Conservation (phyloP, 2,797 vertebrate species). For the Leucoraja ocellata region DNA sequence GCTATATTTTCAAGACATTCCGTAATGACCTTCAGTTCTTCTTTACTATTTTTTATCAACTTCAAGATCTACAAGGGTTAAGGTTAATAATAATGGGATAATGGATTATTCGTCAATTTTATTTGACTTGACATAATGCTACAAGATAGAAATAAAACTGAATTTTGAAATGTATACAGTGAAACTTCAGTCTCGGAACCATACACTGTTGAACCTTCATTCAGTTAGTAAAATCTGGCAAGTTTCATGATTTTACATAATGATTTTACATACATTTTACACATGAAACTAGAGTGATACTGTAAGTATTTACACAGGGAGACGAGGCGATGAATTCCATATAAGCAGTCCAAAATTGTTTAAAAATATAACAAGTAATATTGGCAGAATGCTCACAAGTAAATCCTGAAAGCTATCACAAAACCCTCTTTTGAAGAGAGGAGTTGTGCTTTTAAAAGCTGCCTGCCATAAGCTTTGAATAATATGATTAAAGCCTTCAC, state of each 20-base stretch:
- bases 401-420: conserved; percentile 43
- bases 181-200: not conserved
- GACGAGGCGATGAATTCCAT: not conserved
- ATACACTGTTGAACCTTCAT: not conserved
- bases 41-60: not conserved
- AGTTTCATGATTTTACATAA: not conserved
- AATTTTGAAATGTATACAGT: not conserved
- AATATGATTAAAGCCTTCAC: conserved; percentile 37
- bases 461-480: not conserved
- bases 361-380: not conserved
- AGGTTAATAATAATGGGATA: not conserved
- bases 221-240: not conserved
- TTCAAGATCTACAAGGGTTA: not conserved
- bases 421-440: conserved; percentile 45
- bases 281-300: not conserved
- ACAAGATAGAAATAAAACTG: not conserved
- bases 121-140: not conserved
- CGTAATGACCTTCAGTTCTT: not conserved
- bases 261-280: not conserved
- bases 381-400: conserved; percentile 43
- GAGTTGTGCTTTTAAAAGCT: conserved; percentile 42
- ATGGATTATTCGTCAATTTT: no score
- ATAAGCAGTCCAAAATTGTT: not conserved
- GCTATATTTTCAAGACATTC: not conserved
- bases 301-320: not conserved